These are phyloP conservation scores for Geodia barretti DNA, from an alignment of 37 sponge, comb jelly and placozoan genomes.

Conservation along the genomic window DNA sequence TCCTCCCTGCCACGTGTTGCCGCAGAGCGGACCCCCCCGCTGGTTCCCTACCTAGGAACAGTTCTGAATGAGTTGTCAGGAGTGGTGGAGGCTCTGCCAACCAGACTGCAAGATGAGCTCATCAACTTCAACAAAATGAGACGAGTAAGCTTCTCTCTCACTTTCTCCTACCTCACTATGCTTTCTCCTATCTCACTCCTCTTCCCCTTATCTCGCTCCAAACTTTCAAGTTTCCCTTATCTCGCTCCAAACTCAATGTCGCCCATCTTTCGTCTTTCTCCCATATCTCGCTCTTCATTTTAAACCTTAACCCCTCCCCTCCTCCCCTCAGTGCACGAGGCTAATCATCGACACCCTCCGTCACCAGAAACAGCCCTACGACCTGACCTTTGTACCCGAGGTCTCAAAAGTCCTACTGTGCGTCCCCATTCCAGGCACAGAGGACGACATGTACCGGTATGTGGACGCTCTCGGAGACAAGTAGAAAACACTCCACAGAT, in stretches of 20 bases:
- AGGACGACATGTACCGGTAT: constrained; percentile 51
- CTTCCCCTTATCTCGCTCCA: background rate
- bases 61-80: constrained; percentile 52
- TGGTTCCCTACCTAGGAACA: constrained; percentile 60
- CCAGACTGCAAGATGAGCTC: constrained; percentile 42
- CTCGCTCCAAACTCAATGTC: background rate
- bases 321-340: constrained; percentile 34
- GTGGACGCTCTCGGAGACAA: constrained; percentile 24
- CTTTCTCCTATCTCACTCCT: background rate
- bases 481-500: no score
- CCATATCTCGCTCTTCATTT: background rate
- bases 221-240: background rate
- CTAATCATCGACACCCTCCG: constrained; percentile 19
- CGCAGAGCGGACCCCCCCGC: constrained; percentile 35
- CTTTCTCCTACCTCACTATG: background rate
- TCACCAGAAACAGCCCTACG: constrained; percentile 61
- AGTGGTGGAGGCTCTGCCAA: constrained; percentile 45
- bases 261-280: background rate
- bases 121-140: constrained; percentile 78
- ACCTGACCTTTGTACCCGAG: constrained; percentile 46
- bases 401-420: constrained; percentile 52
- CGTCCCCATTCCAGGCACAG: constrained; percentile 33
- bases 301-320: background rate
- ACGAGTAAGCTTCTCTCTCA: constrained; percentile 34
- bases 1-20: background rate